Evolutionary conservation across 2,113 vertebrate genomes (phyloP).

Genomic region (Brachyhypopomus gauderio): DNA sequence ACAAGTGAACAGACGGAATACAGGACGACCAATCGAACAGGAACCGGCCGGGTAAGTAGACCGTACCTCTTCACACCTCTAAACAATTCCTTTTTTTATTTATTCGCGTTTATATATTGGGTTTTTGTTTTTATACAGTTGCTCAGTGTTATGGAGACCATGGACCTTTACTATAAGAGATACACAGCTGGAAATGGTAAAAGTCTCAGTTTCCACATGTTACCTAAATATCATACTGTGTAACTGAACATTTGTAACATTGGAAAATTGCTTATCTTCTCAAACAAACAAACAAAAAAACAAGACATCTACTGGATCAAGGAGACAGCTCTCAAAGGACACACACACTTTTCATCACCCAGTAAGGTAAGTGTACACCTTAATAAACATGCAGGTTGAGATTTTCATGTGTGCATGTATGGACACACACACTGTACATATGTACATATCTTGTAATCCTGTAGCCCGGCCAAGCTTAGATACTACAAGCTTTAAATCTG

Average conservation of each 20-base stretch:
- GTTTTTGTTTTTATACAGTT: slow-evolving; percentile 32
- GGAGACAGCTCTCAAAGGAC: slow-evolving; percentile 57
- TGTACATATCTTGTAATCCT: no score
- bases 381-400: no score
- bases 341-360: slow-evolving; percentile 80
- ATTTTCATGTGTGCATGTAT: no score
- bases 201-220: background rate
- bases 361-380: slow-evolving; percentile 71
- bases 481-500: no score
- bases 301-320: slow-evolving; percentile 6
- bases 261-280: slow-evolving; percentile 3
- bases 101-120: no score
- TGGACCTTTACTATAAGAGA: slow-evolving; percentile 50
- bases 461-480: no score
- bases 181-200: slow-evolving; percentile 46
- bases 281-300: background rate
- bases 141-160: slow-evolving; percentile 57
- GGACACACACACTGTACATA: no score
- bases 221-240: background rate
- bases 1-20: background rate
- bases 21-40: background rate
- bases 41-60: slow-evolving; percentile 24
- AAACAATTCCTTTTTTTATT: no score
- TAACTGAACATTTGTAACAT: background rate
- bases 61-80: background rate